These are phyloP conservation scores for Acanthosepion esculentum DNA, from an alignment of 2,888 invertebrate genomes.

Conservation along the genomic window DNA sequence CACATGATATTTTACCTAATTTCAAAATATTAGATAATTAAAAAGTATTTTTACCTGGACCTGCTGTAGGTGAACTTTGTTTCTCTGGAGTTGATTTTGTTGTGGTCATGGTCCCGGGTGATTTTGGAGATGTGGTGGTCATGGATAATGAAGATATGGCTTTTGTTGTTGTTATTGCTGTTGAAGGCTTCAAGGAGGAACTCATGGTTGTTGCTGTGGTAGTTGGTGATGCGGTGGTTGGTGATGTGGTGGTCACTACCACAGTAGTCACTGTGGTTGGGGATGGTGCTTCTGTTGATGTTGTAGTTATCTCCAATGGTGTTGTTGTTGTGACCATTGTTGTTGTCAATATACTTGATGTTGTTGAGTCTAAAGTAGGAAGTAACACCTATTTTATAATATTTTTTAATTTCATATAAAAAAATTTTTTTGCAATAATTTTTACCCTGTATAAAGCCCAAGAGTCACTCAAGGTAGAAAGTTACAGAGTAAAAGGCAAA, in stretches of 20 bases:
- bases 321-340: not conserved
- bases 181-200: not conserved
- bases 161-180: slow-evolving; percentile 42
- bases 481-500: too few relatives aligned
- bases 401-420: too few relatives aligned
- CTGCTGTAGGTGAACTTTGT: not conserved
- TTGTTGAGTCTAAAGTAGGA: too few relatives aligned
- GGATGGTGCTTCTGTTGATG: not conserved
- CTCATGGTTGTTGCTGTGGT: not conserved
- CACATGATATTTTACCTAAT: not conserved
- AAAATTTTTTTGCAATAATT: too few relatives aligned
- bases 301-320: not conserved
- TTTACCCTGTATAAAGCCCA: too few relatives aligned
- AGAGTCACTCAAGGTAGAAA: too few relatives aligned
- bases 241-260: not conserved
- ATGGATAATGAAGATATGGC: slow-evolving; percentile 25
- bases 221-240: not conserved
- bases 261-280: not conserved
- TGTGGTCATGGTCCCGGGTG: not conserved
- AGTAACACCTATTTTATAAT: too few relatives aligned
- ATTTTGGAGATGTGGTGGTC: not conserved
- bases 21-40: not conserved
- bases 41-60: not conserved
- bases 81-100: not conserved
- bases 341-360: not conserved